phyloP scores from a whole-genome alignment of 2,113 vertebrate genomes.

The Talpa occidentalis region DNA sequence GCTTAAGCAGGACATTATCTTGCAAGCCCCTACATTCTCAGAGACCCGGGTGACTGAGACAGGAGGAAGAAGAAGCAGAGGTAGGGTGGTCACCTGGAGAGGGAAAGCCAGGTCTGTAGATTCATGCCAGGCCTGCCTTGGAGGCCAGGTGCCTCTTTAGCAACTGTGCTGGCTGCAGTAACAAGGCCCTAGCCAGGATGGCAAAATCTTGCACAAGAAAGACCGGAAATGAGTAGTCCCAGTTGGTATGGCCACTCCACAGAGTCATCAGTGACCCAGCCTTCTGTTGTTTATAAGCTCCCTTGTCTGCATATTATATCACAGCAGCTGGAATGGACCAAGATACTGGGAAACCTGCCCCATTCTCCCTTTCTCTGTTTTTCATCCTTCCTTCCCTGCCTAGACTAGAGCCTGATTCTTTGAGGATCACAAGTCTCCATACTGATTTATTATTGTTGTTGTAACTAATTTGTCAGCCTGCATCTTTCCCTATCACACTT shows the following conservation, averaged over 20 bases:
- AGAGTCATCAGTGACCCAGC: rapidly evolving
- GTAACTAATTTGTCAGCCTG: neutral
- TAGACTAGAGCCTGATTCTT: neutral
- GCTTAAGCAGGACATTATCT: neutral
- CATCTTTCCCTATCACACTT: neutral
- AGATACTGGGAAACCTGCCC: too few species aligned
- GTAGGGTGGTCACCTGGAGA: neutral
- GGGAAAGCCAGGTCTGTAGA: neutral
- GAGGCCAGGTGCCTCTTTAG: too few species aligned
- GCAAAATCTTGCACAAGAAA: neutral
- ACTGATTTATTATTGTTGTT: neutral
- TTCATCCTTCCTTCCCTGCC: neutral
- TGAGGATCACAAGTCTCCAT: neutral
- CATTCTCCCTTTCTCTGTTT: too few species aligned
- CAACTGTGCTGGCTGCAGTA: neutral
- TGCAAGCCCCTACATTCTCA: neutral
- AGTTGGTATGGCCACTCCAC: neutral
- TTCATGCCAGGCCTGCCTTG: rapidly evolving
- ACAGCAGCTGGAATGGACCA: rapidly evolving
- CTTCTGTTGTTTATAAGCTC: too few species aligned
- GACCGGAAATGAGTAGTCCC: neutral
- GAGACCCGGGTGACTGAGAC: neutral
- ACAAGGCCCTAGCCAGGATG: neutral
- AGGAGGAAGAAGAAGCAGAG: neutral
- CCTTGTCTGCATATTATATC: too few species aligned